These are phyloP conservation scores for Cheirogaleus medius DNA, from an alignment of 2,113 vertebrate genomes.

Conservation along the genomic window DNA sequence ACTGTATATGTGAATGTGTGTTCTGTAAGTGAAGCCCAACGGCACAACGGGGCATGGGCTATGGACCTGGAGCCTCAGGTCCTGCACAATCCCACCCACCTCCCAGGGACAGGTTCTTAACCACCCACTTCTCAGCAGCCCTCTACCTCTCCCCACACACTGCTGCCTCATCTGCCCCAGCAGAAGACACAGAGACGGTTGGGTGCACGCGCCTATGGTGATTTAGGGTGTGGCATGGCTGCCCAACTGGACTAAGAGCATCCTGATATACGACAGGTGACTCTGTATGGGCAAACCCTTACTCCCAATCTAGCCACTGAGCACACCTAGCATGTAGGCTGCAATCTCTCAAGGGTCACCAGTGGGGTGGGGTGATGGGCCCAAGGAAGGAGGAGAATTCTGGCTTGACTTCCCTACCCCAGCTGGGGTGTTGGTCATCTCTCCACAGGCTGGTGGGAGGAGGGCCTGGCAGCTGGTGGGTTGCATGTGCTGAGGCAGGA, in stretches of 20 bases:
- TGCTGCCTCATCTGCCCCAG: not conserved
- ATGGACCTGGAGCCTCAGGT: not conserved
- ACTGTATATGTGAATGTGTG: not conserved
- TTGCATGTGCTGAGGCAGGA: not conserved
- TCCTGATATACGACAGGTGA: not conserved
- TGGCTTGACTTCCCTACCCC: not conserved
- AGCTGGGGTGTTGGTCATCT: no score
- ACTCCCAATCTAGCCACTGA: not conserved
- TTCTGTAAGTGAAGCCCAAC: not conserved
- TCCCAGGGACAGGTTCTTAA: not conserved
- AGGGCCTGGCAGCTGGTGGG: not conserved
- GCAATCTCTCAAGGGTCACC: not conserved
- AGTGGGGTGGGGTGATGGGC: fast-evolving
- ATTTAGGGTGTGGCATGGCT: not conserved
- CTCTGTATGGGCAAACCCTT: no score
- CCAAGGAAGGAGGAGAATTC: not conserved
- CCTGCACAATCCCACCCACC: not conserved
- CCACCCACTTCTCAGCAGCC: not conserved
- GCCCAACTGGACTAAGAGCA: not conserved
- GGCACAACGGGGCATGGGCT: not conserved
- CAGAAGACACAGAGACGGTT: not conserved
- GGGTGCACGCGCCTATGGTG: no score
- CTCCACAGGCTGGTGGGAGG: not conserved
- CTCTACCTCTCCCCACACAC: not conserved
- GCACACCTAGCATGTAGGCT: fast-evolving